These are phyloP conservation scores for Linnaemya vulpina DNA, from an alignment of 2,888 invertebrate genomes.

Conservation along the genomic window DNA sequence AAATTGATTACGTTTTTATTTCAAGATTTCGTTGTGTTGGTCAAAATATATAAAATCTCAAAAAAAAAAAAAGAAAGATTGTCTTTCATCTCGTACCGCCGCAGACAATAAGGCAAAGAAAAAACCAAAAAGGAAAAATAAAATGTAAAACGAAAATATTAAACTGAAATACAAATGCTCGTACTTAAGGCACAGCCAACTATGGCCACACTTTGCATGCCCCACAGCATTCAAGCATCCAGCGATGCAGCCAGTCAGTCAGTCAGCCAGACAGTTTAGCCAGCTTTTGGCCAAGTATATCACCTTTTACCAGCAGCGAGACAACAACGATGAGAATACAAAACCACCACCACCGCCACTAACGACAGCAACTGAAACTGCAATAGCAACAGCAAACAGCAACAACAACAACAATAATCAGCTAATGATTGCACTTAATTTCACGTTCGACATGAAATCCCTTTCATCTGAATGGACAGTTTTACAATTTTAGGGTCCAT, in stretches of 20 bases:
- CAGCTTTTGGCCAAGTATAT: constrained; percentile 52
- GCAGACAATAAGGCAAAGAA: constrained; percentile 38
- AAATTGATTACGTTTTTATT: constrained; percentile 71
- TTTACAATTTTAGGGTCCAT: constrained; percentile 71
- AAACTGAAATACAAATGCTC: constrained; percentile 42
- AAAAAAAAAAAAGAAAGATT: too few species aligned
- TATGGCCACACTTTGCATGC: constrained; percentile 68
- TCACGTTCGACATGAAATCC: constrained; percentile 78
- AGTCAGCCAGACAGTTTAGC: constrained; percentile 14
- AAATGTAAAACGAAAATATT: constrained; percentile 14
- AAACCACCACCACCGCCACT: constrained; percentile 31
- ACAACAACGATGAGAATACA: constrained; percentile 38
- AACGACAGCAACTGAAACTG: constrained; percentile 5
- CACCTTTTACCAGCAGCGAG: constrained; percentile 55
- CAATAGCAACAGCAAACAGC: constrained; percentile 33
- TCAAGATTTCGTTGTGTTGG: constrained; percentile 63
- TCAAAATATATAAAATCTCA: constrained; percentile 45
- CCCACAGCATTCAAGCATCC: constrained; percentile 38
- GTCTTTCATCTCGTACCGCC: constrained; percentile 65
- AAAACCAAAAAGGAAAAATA: constrained; percentile 11
- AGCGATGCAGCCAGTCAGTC: constrained; percentile 34
- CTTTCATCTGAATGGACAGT: constrained; percentile 77
- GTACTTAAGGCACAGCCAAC: constrained; percentile 37
- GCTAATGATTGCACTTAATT: constrained; percentile 78
- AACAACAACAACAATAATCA: constrained; percentile 70